Percentiles rank a stretch among this genome's conserved stretches.
Conservation (phyloP, 2,113 vertebrate species). For the Pongo pygmaeus region DNA sequence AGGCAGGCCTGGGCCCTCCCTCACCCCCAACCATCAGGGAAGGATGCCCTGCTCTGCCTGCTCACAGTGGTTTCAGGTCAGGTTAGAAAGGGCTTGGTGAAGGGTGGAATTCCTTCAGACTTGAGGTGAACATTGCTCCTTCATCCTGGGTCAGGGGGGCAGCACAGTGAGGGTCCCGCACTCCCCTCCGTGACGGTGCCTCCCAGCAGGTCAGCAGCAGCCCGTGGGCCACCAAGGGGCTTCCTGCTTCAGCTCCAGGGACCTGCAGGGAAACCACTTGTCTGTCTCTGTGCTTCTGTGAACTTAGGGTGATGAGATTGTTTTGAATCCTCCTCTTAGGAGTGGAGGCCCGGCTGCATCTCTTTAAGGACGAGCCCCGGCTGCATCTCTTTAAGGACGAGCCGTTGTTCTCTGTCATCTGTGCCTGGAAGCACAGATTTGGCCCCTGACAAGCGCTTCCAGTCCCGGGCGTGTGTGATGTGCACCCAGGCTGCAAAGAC, state of each 20-base stretch:
- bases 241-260: neutral
- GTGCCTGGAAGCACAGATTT: neutral
- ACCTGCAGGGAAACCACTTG: accelerated
- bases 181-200: neutral
- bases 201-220: neutral
- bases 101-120: neutral
- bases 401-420: neutral
- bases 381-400: neutral
- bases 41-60: neutral
- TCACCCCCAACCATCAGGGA: neutral
- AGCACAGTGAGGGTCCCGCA: neutral
- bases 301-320: too few species aligned
- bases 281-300: neutral
- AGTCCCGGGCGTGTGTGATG: neutral
- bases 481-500: neutral
- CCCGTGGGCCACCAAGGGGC: accelerated
- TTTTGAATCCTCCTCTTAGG: neutral
- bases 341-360: neutral
- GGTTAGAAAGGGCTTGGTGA: neutral
- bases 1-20: neutral
- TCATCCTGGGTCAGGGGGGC: accelerated
- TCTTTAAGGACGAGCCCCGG: accelerated
- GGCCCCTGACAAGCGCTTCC: neutral
- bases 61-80: neutral
- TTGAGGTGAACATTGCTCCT: neutral